Evolutionary conservation across 2,113 vertebrate genomes (phyloP).

Genomic region (Pristiophorus japonicus): DNA sequence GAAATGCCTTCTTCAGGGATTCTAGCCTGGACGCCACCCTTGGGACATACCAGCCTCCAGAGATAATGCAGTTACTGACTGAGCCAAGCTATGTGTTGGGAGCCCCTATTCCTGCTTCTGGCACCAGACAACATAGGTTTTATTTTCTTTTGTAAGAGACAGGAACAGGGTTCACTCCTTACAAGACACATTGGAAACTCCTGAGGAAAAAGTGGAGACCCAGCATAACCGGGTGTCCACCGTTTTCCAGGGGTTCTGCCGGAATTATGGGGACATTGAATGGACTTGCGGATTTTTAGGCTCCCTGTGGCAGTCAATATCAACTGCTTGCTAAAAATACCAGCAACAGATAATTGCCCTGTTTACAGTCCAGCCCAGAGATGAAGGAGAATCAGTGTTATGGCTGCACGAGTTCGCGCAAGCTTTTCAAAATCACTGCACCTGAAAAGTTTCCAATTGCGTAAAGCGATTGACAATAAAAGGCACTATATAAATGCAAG

Average conservation of each 20-base stretch:
- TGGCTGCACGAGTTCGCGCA: not conserved
- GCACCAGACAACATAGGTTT: not conserved
- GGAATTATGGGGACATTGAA: not conserved
- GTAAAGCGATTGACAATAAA: not conserved
- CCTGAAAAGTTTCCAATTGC: not conserved
- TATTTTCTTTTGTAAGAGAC: not conserved
- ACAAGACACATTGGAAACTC: not conserved
- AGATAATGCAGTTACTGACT: not conserved
- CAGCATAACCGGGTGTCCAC: not conserved
- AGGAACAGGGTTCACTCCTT: not conserved
- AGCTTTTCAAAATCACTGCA: not conserved
- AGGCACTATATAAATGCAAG: not conserved
- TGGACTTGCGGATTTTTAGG: not conserved
- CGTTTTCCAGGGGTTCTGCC: not conserved
- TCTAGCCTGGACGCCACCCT: not conserved
- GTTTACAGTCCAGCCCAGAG: not conserved
- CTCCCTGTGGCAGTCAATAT: not conserved
- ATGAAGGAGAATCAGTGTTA: not conserved
- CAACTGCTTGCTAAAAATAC: not conserved
- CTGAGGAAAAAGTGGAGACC: not conserved
- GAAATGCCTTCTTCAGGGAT: not conserved
- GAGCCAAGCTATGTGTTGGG: not conserved
- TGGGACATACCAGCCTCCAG: not conserved
- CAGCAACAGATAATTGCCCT: too few species aligned
- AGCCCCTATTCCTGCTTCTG: not conserved